Evolutionary conservation across 1,140 invertebrate genomes (phyloP).

Genomic region (Melitaea cinxia): DNA sequence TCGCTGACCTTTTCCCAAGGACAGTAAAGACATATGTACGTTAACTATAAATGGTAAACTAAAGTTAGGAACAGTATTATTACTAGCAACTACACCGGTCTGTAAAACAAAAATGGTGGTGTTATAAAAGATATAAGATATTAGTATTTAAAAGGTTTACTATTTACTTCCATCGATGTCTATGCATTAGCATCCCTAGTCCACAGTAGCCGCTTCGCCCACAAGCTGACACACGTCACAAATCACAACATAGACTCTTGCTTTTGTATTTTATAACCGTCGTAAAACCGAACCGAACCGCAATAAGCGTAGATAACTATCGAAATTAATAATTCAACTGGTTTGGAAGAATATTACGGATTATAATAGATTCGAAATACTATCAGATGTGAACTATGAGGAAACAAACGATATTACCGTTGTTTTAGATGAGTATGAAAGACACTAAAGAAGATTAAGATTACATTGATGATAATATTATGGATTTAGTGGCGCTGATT

Average conservation of each 20-base stretch:
- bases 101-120: too few species aligned
- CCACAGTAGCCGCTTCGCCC: constrained; percentile 62
- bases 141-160: too few species aligned
- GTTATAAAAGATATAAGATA: too few species aligned
- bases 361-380: constrained; percentile 17
- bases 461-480: too few species aligned
- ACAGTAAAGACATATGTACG: too few species aligned
- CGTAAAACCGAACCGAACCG: constrained; percentile 49
- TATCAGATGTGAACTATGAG: background rate
- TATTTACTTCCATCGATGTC: constrained; percentile 22
- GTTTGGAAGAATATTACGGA: constrained; percentile 18
- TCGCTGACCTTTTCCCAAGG: background rate
- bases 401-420: too few species aligned
- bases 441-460: too few species aligned
- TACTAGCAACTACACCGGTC: too few species aligned
- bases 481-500: too few species aligned
- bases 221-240: constrained; percentile 58
- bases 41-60: too few species aligned
- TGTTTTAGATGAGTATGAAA: too few species aligned
- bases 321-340: constrained; percentile 29
- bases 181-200: constrained; percentile 38
- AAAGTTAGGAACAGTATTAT: too few species aligned
- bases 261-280: constrained; percentile 56
- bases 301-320: constrained; percentile 23
- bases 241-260: constrained; percentile 63